Base-by-base conservation (phyloP, 2,888 invertebrate species). In the Liodrosophila aerea region DNA sequence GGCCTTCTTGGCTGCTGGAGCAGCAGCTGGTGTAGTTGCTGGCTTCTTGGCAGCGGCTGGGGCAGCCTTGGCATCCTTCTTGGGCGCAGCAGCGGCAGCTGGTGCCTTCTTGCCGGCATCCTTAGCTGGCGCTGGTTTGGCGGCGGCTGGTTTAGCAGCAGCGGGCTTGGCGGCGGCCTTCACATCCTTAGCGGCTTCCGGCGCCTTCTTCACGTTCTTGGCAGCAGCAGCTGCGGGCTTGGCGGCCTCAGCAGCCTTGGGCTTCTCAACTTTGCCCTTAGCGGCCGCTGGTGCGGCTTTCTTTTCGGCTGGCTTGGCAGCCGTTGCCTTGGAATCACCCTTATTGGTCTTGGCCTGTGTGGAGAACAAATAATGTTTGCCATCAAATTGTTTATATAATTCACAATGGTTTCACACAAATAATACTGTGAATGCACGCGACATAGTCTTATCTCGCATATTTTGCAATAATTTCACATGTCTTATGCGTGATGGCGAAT, bases 231-330 rank as follows among this genome's bases (percentile, higher is more conserved):
- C 86, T 5, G 88, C 87, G 12, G 88, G 86, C 64, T 89, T 89
- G 12, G 87, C 76, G 4, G 87, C 76, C 69, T 90, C 90, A 39
- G 87, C 71, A 39, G 87, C 71, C 54, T 90, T 87, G 15, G 90
- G 87, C 71, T 90, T 90, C 68, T 89, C 90, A 52, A 89, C 89
- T 62, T 89, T 89, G 52, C 89, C 89, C 68, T 90, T 90, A 47
- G 89, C 87, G 47, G 88, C 88, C 11, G 87, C 80, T 45, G 87
- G 80, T 16, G 88, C 77, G 9, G 88, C 68, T 66, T 88, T 88
- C 73, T 89, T 88, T 34, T 89, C 88, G 34, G 88, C 88, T 67
- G 88, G 83, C 78, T 90, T 90, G 18, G 86, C 81, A 60, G 90
- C 82, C 52, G 88, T 67, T 64, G 88, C 74, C 76, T 90, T 90